A percentile compares a stretch with the other conserved stretches of the same genome.
These are phyloP conservation scores for Fistularia commersonii DNA, from an alignment of 2,797 vertebrate genomes.

Conservation along the genomic window DNA sequence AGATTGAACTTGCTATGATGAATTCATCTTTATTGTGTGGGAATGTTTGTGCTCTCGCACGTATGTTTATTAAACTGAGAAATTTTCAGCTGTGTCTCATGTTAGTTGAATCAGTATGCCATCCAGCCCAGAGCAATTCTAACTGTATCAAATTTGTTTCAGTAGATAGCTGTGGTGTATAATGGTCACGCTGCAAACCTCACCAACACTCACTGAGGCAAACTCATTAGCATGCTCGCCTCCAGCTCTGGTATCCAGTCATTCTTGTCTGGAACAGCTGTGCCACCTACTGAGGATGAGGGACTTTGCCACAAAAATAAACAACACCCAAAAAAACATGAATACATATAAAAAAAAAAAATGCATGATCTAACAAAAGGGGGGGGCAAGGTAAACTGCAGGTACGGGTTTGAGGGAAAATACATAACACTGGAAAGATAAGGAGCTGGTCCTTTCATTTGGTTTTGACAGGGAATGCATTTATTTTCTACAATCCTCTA, in stretches of 20 bases:
- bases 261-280: conserved; percentile 12
- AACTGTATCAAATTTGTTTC: no score
- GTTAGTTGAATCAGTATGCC: no score
- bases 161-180: background rate
- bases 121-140: no score
- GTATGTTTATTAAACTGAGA: background rate
- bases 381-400: background rate
- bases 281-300: conserved; percentile 3
- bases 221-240: background rate
- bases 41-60: no score
- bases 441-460: background rate
- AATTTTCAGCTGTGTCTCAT: no score
- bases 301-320: conserved; percentile 2
- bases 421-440: no score
- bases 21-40: no score
- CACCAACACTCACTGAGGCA: conserved; percentile 1
- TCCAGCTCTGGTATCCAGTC: background rate
- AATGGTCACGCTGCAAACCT: conserved; percentile 4
- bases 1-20: conserved; percentile 3
- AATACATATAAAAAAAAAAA: conserved; percentile 20
- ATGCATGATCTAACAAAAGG: conserved; percentile 2
- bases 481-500: conserved; percentile 49
- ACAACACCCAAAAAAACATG: background rate
- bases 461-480: conserved; percentile 12
- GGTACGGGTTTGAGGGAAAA: no score